Evolutionary conservation across 2,797 vertebrate species (phyloP).

Genomic region (Myripristis jacobus): DNA sequence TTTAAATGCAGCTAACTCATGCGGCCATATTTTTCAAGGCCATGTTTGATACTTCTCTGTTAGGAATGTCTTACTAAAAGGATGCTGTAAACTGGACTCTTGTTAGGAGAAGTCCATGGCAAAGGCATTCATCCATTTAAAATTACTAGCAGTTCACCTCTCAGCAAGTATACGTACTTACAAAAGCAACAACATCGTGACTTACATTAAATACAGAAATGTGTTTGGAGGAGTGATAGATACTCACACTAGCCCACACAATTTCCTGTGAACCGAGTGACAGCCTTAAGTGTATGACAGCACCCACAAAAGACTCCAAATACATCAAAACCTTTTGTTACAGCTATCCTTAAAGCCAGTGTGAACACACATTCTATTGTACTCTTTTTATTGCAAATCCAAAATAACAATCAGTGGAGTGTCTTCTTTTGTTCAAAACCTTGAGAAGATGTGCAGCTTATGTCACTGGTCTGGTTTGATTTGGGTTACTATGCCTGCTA

Average conservation of each 20-base stretch:
- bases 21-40: too few species aligned
- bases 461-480: background rate
- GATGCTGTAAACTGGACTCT: too few species aligned
- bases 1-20: too few species aligned
- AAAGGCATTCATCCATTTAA: background rate
- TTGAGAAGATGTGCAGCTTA: background rate
- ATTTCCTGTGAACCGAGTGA: background rate
- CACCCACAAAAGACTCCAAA: background rate
- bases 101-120: background rate
- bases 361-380: background rate
- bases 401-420: background rate
- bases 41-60: background rate
- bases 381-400: background rate
- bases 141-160: background rate
- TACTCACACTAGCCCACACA: background rate
- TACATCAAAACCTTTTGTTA: background rate
- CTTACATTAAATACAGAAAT: background rate
- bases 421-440: too few species aligned
- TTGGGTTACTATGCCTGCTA: background rate
- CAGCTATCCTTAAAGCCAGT: background rate
- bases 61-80: background rate
- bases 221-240: background rate
- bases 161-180: background rate
- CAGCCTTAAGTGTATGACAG: constrained; percentile 6
- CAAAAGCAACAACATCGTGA: constrained; percentile 12